Evolutionary conservation across 2,797 vertebrate species (phyloP).

Genomic region (Sphenopsis melanotis): DNA sequence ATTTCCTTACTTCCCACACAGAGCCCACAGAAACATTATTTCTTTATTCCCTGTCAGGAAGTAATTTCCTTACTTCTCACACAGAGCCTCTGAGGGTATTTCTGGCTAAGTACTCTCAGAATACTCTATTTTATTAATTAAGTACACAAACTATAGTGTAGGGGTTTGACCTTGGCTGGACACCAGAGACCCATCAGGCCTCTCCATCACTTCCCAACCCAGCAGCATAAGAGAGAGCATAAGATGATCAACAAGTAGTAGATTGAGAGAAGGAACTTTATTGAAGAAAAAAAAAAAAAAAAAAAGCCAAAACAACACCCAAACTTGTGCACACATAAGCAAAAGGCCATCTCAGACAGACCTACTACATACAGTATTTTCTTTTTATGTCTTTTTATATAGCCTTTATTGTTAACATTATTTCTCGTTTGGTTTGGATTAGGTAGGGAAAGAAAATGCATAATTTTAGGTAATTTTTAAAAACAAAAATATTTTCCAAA

Average conservation of each 20-base stretch:
- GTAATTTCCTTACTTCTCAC: not conserved
- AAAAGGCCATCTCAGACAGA: not conserved
- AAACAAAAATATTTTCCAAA: not conserved
- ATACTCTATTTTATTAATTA: not conserved
- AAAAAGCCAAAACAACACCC: not conserved
- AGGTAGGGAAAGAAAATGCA: not conserved
- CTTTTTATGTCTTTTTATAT: not conserved
- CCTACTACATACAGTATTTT: not conserved
- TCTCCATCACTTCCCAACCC: not conserved
- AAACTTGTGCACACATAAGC: fast-evolving
- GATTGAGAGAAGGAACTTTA: not conserved
- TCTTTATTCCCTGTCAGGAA: not conserved
- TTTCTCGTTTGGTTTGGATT: not conserved
- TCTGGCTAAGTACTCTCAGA: not conserved
- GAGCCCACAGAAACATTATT: too few species aligned
- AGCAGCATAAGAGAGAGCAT: not conserved
- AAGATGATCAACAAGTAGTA: not conserved
- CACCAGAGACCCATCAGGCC: too few species aligned
- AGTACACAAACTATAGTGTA: not conserved
- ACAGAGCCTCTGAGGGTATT: not conserved
- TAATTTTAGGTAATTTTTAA: not conserved
- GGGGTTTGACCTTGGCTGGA: not conserved
- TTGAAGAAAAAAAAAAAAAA: not conserved
- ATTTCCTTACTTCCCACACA: not conserved
- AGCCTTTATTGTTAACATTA: not conserved